A percentile compares a stretch with the other conserved stretches of the same genome.
Conservation (phyloP, 2,797 vertebrate genomes). For the Garrulus glandarius region DNA sequence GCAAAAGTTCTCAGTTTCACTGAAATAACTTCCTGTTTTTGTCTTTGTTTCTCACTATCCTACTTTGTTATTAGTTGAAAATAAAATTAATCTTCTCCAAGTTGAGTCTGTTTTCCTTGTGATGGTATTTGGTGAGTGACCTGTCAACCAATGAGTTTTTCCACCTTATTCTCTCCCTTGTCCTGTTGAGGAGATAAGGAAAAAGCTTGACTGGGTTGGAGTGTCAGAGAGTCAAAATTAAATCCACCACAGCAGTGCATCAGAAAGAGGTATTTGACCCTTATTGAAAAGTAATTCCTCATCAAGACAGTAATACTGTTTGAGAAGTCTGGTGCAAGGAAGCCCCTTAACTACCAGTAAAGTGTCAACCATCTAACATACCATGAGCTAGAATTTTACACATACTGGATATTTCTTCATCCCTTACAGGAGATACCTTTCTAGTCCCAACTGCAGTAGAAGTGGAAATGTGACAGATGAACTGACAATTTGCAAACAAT, state of each 20-base stretch:
- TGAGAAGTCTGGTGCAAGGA: background rate
- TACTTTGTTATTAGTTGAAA: background rate
- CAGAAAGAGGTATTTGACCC: background rate
- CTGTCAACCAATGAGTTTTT: background rate
- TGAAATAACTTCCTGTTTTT: background rate
- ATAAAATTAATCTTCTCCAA: background rate
- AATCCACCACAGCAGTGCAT: background rate
- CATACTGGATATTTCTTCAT: background rate
- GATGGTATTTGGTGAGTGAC: background rate
- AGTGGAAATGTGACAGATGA: background rate
- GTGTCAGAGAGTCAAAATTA: background rate
- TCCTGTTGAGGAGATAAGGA: background rate
- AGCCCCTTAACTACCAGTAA: background rate
- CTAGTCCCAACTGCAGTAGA: background rate
- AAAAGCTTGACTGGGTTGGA: accelerated
- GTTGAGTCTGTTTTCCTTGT: background rate
- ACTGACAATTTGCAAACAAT: background rate
- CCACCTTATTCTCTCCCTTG: background rate
- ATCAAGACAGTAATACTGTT: background rate
- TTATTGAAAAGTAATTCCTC: background rate
- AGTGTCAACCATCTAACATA: background rate
- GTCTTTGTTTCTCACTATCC: background rate
- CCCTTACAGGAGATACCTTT: background rate
- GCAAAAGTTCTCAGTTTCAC: background rate
- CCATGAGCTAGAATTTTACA: background rate